Percentiles rank a stretch among this genome's conserved stretches.
Evolutionary conservation across 2,888 invertebrate genomes (phyloP).

Genomic region (Iselma pallidipennis): DNA sequence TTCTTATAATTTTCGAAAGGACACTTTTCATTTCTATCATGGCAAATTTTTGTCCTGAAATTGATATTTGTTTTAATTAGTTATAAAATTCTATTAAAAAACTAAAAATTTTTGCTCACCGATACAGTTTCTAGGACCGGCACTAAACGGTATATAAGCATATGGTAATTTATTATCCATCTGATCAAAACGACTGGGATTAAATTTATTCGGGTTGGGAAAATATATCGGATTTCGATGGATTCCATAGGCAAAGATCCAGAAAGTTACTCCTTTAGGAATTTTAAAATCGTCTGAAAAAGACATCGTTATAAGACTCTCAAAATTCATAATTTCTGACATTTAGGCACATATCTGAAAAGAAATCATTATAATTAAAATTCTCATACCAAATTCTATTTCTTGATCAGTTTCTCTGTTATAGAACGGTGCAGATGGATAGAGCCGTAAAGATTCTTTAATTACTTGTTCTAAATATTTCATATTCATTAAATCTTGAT

Average conservation of each 20-base stretch:
- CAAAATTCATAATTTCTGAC: too few relatives aligned
- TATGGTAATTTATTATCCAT: too few relatives aligned
- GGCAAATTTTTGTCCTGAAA: too few relatives aligned
- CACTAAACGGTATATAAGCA: constrained; percentile 64
- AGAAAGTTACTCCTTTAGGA: constrained; percentile 51
- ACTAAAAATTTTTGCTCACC: too few relatives aligned
- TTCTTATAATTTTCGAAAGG: too few relatives aligned
- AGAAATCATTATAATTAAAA: constrained; percentile 31
- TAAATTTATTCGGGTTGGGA: constrained; percentile 58
- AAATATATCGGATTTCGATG: constrained; percentile 59
- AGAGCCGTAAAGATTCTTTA: constrained; percentile 45
- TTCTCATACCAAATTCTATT: constrained; percentile 28
- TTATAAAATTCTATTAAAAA: constrained; percentile 3
- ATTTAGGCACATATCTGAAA: constrained; percentile 44
- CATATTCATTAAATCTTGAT: constrained; percentile 45
- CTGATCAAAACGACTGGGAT: constrained; percentile 63
- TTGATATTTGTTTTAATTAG: background rate
- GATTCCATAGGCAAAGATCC: constrained; percentile 54
- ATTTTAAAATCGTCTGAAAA: constrained; percentile 32
- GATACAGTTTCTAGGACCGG: constrained; percentile 65
- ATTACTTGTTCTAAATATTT: constrained; percentile 47
- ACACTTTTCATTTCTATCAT: too few relatives aligned
- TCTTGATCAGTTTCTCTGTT: constrained; percentile 35
- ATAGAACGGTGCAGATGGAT: constrained; percentile 44
- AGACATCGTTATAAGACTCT: background rate